Base-by-base conservation (phyloP, 2,888 invertebrate genomes). In the Leptinotarsa haldemani region DNA sequence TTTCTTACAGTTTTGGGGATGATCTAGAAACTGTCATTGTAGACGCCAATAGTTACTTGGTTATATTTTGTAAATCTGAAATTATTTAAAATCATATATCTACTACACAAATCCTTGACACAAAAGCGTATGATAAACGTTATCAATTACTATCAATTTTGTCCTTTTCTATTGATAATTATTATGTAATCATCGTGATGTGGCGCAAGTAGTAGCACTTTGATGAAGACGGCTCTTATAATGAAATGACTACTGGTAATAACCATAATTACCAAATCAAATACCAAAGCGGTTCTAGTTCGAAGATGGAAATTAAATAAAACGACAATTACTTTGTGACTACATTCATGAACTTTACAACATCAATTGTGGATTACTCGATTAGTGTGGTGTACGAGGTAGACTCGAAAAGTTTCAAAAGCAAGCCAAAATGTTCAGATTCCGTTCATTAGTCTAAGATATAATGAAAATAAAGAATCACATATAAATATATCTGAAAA, bases 291-390 rank as follows among this genome's bases (percentile, higher is more conserved):
- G 22, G 3, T 18, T 56, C 12, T 18, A 13, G 61, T 61, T 25
- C 61, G 56, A 15, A 61, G 13, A 61, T 5, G n/a, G 7, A 18
- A 53, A 30, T 30, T 20, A 3, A 52, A 68, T 56, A n/a, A 68
- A n/a, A 18, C 56, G 22, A 68, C n/a, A 68, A 68, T 68, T 20
- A 40, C 12, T 56, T 68, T 20, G 5, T 56, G 12, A 46, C 20
- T 5, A 56, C 15, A 16, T 68, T 56, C 67, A 68, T 68, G 67
- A 68, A 56, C 67, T 68, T 52, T 40, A 67, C 52, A 50, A 52
- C 56, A 12, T 40, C 20, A 25, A 52, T 52, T 13, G 20, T 48
- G 4, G 20, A 5, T 25, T 15, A 4, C 16, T 7, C 22, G 20
- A 18, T 65, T 9, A 40, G 40, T 40, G 47, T 65, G 9, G 25